These are phyloP conservation scores for Caenorhabditis sinica DNA, from an alignment of 2,888 invertebrate species.

Conservation along the genomic window DNA sequence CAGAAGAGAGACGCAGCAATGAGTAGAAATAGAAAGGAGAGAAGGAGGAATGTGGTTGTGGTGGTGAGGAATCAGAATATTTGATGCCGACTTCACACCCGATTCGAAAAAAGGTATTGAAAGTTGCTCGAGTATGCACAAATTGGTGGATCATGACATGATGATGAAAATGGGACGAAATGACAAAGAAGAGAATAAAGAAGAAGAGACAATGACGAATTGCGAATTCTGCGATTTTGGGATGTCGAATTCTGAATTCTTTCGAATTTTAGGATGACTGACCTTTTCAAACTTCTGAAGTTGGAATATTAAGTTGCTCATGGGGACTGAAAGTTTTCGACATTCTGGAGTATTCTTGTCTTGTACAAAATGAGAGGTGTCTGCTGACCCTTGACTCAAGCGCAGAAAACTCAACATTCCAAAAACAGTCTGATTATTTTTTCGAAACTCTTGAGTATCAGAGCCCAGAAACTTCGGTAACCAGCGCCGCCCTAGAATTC, in stretches of 20 bases:
- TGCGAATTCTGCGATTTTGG: slow-evolving; percentile 42
- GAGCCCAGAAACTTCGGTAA: too few species aligned
- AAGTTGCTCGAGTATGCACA: slow-evolving; percentile 55
- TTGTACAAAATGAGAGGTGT: too few species aligned
- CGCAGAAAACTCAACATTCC: too few species aligned
- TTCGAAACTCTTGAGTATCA: too few species aligned
- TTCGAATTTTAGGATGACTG: slow-evolving; percentile 4
- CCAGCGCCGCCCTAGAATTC: too few species aligned
- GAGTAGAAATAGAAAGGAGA: slow-evolving; percentile 21
- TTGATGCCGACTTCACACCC: slow-evolving; percentile 5
- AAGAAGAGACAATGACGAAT: slow-evolving; percentile 32
- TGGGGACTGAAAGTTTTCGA: background rate
- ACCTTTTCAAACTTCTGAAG: slow-evolving; percentile 19
- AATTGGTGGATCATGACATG: slow-evolving; percentile 37
- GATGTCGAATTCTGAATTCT: background rate
- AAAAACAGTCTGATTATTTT: too few species aligned
- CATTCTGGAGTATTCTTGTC: too few species aligned
- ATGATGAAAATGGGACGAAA: background rate
- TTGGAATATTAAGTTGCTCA: background rate
- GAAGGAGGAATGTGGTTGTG: background rate
- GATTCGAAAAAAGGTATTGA: slow-evolving; percentile 32
- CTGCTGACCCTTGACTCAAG: too few species aligned
- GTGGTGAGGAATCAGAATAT: slow-evolving; percentile 39
- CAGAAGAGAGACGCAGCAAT: slow-evolving; percentile 35
- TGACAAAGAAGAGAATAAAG: slow-evolving; percentile 3